Evolutionary conservation across 2,797 vertebrate species (phyloP).

Genomic region (Chiloscyllium punctatum): DNA sequence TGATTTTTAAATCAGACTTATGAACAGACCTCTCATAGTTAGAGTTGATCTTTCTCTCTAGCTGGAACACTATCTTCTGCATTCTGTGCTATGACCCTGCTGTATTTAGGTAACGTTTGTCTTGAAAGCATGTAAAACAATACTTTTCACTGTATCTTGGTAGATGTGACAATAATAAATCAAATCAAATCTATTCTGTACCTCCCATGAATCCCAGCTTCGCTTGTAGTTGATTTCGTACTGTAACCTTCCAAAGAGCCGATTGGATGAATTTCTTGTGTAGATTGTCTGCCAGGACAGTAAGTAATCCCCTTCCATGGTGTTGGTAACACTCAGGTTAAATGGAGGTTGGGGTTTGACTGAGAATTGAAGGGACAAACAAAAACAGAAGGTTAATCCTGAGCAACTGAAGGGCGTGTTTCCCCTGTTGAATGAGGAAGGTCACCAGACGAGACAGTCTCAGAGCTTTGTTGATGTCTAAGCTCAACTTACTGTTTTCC

Average conservation of each 20-base stretch:
- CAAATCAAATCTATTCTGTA: neutral
- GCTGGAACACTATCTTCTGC: too few relatives aligned
- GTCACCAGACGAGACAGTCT: neutral
- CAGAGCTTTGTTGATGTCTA: neutral
- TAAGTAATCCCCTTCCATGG: neutral
- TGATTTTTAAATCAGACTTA: too few relatives aligned
- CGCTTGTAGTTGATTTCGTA: neutral
- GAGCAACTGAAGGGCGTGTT: too few relatives aligned
- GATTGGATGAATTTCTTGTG: neutral
- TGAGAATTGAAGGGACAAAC: neutral
- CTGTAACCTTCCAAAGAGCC: neutral
- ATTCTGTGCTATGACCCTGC: too few relatives aligned
- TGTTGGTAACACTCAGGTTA: neutral
- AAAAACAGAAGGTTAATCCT: too few relatives aligned
- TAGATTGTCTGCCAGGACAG: neutral
- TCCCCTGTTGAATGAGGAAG: neutral
- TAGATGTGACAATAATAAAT: too few relatives aligned
- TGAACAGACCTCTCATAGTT: too few relatives aligned
- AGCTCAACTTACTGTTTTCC: slow-evolving; percentile 5
- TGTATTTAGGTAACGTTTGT: too few relatives aligned
- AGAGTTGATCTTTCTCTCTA: too few relatives aligned
- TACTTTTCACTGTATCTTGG: too few relatives aligned
- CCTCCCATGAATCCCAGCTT: neutral
- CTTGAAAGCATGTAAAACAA: too few relatives aligned
- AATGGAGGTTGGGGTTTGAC: neutral